Conservation (phyloP, 1,140 invertebrate species). For the Meloidogyne chitwoodi region DNA sequence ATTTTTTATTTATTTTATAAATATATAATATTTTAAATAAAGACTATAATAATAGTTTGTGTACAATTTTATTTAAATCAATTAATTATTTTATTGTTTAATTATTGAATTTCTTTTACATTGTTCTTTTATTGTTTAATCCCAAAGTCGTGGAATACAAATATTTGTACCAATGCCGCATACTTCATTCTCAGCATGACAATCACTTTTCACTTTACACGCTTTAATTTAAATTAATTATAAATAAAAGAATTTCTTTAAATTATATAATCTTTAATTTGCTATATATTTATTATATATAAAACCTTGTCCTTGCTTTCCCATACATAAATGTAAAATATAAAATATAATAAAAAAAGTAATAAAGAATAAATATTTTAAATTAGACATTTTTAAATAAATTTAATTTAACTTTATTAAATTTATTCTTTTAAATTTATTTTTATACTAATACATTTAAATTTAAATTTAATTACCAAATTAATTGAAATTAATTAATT, state of each 20-base stretch:
- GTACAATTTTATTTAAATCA: not conserved
- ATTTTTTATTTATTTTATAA: no score
- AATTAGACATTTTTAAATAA: not conserved
- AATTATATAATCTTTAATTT: no score
- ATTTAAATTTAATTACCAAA: no score
- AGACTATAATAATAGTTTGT: no score
- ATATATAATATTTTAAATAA: no score
- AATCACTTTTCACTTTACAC: not conserved
- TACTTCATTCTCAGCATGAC: not conserved
- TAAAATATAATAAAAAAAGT: not conserved
- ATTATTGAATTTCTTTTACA: no score
- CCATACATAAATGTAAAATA: not conserved
- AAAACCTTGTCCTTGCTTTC: not conserved
- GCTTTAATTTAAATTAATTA: not conserved
- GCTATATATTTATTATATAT: no score
- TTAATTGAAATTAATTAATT: no score
- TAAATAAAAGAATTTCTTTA: no score
- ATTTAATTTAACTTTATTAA: no score
- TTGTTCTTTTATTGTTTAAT: not conserved
- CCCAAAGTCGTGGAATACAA: not conserved
- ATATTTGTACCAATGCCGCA: not conserved
- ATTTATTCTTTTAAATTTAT: no score
- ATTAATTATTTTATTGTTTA: not conserved
- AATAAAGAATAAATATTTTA: not conserved
- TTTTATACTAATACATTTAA: no score